Base-by-base conservation (phyloP, 2,113 vertebrate genomes). In the Mormoops blainvillei region DNA sequence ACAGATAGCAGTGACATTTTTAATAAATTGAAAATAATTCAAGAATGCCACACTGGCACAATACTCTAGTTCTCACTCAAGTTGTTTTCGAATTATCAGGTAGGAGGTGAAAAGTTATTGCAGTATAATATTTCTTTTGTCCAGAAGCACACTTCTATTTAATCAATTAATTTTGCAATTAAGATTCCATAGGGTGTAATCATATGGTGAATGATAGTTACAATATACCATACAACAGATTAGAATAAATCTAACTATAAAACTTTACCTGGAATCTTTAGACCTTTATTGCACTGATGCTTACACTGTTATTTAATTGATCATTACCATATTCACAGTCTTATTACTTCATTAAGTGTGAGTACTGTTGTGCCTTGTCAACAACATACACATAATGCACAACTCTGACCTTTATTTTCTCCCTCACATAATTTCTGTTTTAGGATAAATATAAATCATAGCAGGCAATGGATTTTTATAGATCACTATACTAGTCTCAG, bases 321-420 rank as follows among this genome's bases (percentile, higher is more conserved):
- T 95, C 18, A 92, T 88, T 80, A 52, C 36, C 4, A 36, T 77
- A 52, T 88, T 33, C 71, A 52, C 12, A 41, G 33, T 71, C 70
- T 94, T 87, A 94, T 22, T 77, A 45, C 26, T 95, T 96, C 74
- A 93, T 94, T 98, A 96, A 96, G 91, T 87, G 61, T 88, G 81
- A 96, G 19, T 94, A 87, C 83, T 95, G 38, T 52, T 80, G 14
- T 56, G 77, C 19, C 45, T 94, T 93, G 63, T 94, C 91, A 97
- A 78, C 87, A 94, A 73, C 28, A 96, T 48, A 33, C 24, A 81
- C 13, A 58, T 73, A 93, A 92, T 70, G n/a, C 4, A 77, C 15
- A 91, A n/a, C 36, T 92, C 48, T 31, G 87, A 92, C 36, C 24
- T 96, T 94, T 36, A 31, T 86, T 87, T 97, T 78, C 48, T 65